Percentiles rank a stretch among this genome's conserved stretches.
These are phyloP conservation scores for Neopelma chrysocephalum DNA, from an alignment of 2,797 vertebrate genomes.

Conservation along the genomic window DNA sequence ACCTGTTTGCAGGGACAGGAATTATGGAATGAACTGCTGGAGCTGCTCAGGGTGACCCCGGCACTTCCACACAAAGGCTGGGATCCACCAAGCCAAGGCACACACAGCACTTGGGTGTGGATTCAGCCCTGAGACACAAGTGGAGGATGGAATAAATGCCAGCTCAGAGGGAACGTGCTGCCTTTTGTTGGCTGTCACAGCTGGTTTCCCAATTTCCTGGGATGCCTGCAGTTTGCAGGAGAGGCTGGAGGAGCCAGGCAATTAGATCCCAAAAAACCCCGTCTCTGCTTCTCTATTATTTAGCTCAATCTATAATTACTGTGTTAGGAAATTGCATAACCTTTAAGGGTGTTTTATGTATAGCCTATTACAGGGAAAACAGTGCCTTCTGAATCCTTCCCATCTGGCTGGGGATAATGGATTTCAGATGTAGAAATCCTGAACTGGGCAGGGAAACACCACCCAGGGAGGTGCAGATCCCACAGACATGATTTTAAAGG, in stretches of 20 bases:
- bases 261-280: background rate
- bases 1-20: background rate
- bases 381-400: background rate
- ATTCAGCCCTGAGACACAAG: background rate
- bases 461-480: background rate
- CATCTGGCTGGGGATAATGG: background rate
- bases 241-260: conserved; percentile 35
- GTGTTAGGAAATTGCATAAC: conserved; percentile 24
- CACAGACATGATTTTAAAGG: background rate
- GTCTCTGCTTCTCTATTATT: conserved; percentile 49
- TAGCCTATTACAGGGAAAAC: background rate
- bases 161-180: background rate
- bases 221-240: background rate
- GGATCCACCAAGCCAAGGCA: background rate
- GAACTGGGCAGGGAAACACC: background rate
- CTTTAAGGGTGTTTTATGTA: conserved; percentile 38
- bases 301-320: conserved; percentile 47
- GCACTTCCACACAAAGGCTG: background rate
- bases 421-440: background rate
- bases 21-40: accelerated
- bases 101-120: background rate
- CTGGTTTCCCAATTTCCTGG: background rate
- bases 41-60: background rate
- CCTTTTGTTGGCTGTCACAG: conserved; percentile 3
- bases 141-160: background rate